Evolutionary conservation across 2,888 invertebrate species (phyloP).

Genomic region (Agriotes lineatus): DNA sequence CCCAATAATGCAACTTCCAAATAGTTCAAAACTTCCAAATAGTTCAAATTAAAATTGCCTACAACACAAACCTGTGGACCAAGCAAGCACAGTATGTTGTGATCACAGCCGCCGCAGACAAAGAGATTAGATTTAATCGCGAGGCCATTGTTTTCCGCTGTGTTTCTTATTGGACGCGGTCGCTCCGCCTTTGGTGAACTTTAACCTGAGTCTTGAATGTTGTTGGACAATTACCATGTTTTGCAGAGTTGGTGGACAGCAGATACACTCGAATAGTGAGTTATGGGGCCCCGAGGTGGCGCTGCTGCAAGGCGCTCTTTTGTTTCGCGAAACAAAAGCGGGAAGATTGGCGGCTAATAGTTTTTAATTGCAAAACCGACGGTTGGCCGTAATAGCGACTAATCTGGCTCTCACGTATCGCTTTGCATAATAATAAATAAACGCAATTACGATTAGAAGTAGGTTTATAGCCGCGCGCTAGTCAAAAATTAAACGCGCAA

Average conservation of each 20-base stretch:
- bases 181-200: constrained; percentile 40
- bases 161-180: constrained; percentile 33
- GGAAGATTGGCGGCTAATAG: neutral
- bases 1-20: constrained; percentile 39
- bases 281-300: too few relatives aligned
- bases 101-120: neutral
- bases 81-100: too few relatives aligned
- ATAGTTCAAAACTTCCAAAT: too few relatives aligned
- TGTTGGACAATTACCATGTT: constrained; percentile 15
- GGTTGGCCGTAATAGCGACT: neutral
- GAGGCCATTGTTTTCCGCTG: constrained; percentile 31
- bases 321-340: too few relatives aligned
- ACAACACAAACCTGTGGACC: too few relatives aligned
- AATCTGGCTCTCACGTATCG: constrained; percentile 21
- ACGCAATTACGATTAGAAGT: constrained; percentile 32
- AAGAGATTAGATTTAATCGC: constrained; percentile 21
- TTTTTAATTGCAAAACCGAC: neutral
- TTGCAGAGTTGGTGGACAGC: constrained; percentile 1
- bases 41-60: too few relatives aligned
- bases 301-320: too few relatives aligned
- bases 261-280: too few relatives aligned
- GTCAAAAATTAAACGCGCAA: constrained; percentile 49
- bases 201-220: constrained; percentile 33
- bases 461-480: constrained; percentile 36
- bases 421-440: constrained; percentile 31